Base-by-base conservation (phyloP, 2,888 invertebrate genomes). In the Pollenia griseotomentosa region DNA sequence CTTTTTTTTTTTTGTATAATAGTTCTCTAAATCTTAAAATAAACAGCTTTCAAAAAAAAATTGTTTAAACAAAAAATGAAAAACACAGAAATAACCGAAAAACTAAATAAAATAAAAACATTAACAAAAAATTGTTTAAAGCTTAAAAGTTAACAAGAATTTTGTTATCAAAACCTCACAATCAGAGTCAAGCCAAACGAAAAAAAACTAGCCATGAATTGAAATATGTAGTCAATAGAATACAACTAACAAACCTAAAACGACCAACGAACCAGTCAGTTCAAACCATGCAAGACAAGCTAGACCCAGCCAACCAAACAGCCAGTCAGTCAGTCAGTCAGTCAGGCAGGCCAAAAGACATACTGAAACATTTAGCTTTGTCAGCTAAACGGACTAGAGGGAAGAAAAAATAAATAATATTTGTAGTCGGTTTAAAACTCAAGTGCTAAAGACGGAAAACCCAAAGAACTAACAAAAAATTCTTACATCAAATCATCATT, bases 71-170 rank as follows among this genome's bases (percentile, higher is more conserved):
- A 68, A 61, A 42, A 70, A 57, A 55, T n/a, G 12, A 10, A 46
- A 65, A 42, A 23, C 10, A n/a, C 44, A 42, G 42, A 55, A 44
- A 63, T 53, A 53, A 53, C 8, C 53, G 53, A 78, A 40, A 5
- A 42, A 19, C 4, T 33, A 7, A 8, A 44, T 53, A 42, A 48
- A 23, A 53, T 11, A 40, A n/a, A 42, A 19, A 19, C 19, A 14
- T 16, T 42, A 51, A 42, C 4, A 55, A 33, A 40, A 81, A 77
- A 46, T 57, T 57, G 19, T 73, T 66, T 78, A 59, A 78, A 83
- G 83, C 78, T 85, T 79, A 85, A 79, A 83, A 84, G 83, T 88
- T 84, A 88, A 88, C 87, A 85, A 82, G 87, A 88, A 87, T 83
- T 85, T 85, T 79, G 9, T 83, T 88, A 87, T 83, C 88, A 51